Evolutionary conservation across 2,113 vertebrate genomes (phyloP), one percentile per base, ranked within the genome.

Genomic region (Aldabrachelys gigantea): DNA sequence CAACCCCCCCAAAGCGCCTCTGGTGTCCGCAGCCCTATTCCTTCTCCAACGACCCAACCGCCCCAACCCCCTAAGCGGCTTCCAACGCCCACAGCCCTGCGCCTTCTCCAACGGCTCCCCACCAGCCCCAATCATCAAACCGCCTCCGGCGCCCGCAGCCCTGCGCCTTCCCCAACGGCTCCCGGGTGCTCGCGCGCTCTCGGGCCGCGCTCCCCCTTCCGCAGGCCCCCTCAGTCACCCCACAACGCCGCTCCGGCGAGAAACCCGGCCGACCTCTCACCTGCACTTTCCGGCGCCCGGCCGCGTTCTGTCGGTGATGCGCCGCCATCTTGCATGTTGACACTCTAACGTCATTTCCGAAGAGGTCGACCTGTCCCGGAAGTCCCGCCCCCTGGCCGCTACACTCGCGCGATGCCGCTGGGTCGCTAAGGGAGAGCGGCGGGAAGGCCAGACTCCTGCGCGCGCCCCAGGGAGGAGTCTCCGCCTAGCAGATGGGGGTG

Each of bases 261-360:
- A 24, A 24, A 35, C n/a, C 81, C 53, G 2, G 31, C 81, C 54
- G 2, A 50, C 5, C 86, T 82, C 85, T 83, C 65, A 97, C 96
- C 97, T 97, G 99, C 62, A 99, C 99, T 99, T 99, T 99, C 97
- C 99, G 99, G 98, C 99, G 99, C 98, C 99, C 99, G 95, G 99
- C 99, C 97, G 99, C 99, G 98, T 99, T 99, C 98, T 99, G 99
- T 98, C 99, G 99, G 98, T 99, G 99, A 99, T 99, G 99, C 65
- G 99, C 98, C 98, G 99, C 99, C 99, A 99, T 99, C 99, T 99
- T 99, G 98, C 99, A 99, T 99, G 99, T 99, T 99, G 99, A 99
- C 99, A 99, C 98, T 97, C 57, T 91, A 88, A 98, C 98, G 98
- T 99, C 98, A 99, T 97, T 98, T 99, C 99, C 99, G 98, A 96